Evolutionary conservation across 2,113 vertebrate species (phyloP).

Genomic region (Megaptera novaeangliae): DNA sequence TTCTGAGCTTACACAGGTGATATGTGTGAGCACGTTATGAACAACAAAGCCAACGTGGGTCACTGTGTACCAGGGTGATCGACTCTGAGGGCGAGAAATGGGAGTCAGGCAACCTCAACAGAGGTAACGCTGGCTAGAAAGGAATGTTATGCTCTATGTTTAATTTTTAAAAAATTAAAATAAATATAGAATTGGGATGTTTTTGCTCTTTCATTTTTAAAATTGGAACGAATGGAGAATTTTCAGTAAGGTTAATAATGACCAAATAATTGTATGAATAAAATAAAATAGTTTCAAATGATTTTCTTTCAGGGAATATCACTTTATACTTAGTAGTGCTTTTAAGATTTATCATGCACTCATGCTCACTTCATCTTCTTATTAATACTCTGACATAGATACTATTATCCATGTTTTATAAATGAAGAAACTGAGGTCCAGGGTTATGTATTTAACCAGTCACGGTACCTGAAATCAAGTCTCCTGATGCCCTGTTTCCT

Average conservation of each 20-base stretch:
- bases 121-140: background rate
- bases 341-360: background rate
- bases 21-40: background rate
- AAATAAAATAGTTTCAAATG: background rate
- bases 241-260: background rate
- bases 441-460: background rate
- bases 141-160: background rate
- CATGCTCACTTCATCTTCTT: background rate
- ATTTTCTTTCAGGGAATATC: background rate
- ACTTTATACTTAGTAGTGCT: background rate
- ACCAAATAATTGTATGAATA: background rate
- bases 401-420: background rate
- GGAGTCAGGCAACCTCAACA: rapidly evolving
- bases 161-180: background rate
- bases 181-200: background rate
- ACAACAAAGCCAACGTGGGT: background rate
- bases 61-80: background rate
- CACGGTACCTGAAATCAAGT: background rate
- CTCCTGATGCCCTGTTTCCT: background rate
- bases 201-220: background rate
- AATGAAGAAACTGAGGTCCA: background rate
- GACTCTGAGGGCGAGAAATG: background rate
- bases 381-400: background rate
- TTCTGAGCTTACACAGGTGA: background rate
- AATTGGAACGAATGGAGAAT: background rate